These are phyloP conservation scores for Acanthurus lineatus DNA, from an alignment of 2,797 vertebrate species.

Conservation along the genomic window DNA sequence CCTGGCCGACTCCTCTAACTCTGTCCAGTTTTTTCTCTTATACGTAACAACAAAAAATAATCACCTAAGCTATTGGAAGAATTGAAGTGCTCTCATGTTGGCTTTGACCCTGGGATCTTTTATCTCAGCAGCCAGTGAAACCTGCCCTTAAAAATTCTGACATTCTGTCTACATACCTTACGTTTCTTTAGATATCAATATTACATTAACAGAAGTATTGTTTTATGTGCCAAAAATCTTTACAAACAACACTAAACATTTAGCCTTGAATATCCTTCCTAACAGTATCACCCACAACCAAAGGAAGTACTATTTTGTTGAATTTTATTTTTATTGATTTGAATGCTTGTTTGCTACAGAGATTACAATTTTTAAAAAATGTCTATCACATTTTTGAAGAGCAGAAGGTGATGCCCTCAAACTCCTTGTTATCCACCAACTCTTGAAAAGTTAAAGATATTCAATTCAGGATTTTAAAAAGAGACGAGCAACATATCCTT, in stretches of 20 bases:
- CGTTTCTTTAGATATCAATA: conserved; percentile 13
- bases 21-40: neutral
- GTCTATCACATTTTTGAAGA: neutral
- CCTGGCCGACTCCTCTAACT: conserved; percentile 16
- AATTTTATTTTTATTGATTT: neutral
- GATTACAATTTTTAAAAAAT: neutral
- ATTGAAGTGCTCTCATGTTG: too few species aligned
- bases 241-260: neutral
- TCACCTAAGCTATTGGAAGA: too few species aligned
- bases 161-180: neutral
- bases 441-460: neutral
- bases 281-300: neutral
- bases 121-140: too few species aligned
- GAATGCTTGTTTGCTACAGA: neutral
- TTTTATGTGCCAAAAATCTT: neutral
- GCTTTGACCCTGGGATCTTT: too few species aligned
- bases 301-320: neutral
- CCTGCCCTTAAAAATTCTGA: too few species aligned
- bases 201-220: neutral
- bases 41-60: too few species aligned
- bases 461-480: neutral
- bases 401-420: neutral
- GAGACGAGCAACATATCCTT: neutral
- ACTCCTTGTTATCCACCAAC: neutral
- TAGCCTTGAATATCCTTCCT: neutral